A percentile compares a stretch with the other conserved stretches of the same genome.
Evolutionary conservation across 2,888 invertebrate species (phyloP).

Genomic region (Agonopterix heracliana): DNA sequence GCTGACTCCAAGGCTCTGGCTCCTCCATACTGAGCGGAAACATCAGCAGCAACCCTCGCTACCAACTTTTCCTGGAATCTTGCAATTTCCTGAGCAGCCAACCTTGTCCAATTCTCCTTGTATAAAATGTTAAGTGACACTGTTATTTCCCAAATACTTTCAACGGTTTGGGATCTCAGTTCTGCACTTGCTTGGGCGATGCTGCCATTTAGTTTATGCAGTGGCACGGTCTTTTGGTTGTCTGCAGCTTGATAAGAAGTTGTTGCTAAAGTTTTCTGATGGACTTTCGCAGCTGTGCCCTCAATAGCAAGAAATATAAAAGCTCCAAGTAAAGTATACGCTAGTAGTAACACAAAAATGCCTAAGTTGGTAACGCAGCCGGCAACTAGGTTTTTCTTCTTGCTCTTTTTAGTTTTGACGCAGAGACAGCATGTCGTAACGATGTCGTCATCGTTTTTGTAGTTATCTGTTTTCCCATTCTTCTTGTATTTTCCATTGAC

Average conservation of each 20-base stretch:
- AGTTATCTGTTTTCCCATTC: slow-evolving; percentile 54
- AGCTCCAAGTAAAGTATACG: slow-evolving; percentile 84
- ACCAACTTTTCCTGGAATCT: slow-evolving; percentile 90
- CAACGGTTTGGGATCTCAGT: slow-evolving; percentile 80
- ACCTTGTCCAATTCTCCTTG: slow-evolving; percentile 91
- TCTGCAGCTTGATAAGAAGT: slow-evolving; percentile 66
- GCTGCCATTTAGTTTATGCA: slow-evolving; percentile 52
- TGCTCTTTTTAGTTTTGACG: slow-evolving; percentile 65
- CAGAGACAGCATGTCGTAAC: slow-evolving; percentile 68
- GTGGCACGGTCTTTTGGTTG: slow-evolving; percentile 44
- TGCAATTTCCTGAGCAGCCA: slow-evolving; percentile 81
- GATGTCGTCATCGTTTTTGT: slow-evolving; percentile 53
- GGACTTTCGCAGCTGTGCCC: slow-evolving; percentile 76
- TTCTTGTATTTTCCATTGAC: slow-evolving; percentile 67
- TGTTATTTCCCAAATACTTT: slow-evolving; percentile 94
- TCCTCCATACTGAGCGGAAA: slow-evolving; percentile 74
- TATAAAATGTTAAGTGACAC: slow-evolving; percentile 90
- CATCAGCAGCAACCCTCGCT: slow-evolving; percentile 85
- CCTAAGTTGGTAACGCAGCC: slow-evolving; percentile 88
- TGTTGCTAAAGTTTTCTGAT: slow-evolving; percentile 68
- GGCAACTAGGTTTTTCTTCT: slow-evolving; percentile 71
- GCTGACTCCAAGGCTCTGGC: slow-evolving; percentile 64
- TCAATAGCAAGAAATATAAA: slow-evolving; percentile 91
- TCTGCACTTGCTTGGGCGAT: slow-evolving; percentile 65
- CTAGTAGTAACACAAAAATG: slow-evolving; percentile 86